Evolutionary conservation across 30 jellyfish, hydroid and myxozoan species (phyloP).

Genomic region (Turritopsis rubra): DNA sequence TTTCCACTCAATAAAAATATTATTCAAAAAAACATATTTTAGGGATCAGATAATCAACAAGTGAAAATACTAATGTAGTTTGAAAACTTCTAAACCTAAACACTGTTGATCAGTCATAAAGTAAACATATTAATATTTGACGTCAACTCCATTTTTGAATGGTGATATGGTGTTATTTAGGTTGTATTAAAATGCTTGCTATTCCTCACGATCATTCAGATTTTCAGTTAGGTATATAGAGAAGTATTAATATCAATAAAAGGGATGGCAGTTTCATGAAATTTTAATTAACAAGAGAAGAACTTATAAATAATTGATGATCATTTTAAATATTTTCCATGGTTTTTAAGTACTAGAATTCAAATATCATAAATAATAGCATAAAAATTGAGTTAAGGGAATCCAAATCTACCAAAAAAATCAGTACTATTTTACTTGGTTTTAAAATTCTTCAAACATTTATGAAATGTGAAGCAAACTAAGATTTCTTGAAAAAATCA

Average conservation of each 20-base stretch:
- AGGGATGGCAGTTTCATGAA: not conserved
- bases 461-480: not conserved
- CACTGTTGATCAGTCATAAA: not conserved
- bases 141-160: no score
- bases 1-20: no score
- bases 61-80: no score
- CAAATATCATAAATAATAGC: not conserved
- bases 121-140: not conserved
- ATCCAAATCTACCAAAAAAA: not conserved
- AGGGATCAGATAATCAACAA: no score
- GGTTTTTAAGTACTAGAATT: not conserved
- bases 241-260: not conserved
- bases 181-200: not conserved
- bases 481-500: not conserved
- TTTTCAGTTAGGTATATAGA: not conserved
- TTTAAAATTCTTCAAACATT: not conserved
- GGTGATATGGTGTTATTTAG: not conserved
- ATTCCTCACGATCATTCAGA: not conserved
- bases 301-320: no score
- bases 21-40: no score
- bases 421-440: not conserved
- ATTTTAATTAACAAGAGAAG: not conserved
- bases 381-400: not conserved
- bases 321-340: not conserved
- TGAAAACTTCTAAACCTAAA: no score